Base-by-base conservation (phyloP, 2,888 invertebrate genomes). In the Cerastis rubricosa region DNA sequence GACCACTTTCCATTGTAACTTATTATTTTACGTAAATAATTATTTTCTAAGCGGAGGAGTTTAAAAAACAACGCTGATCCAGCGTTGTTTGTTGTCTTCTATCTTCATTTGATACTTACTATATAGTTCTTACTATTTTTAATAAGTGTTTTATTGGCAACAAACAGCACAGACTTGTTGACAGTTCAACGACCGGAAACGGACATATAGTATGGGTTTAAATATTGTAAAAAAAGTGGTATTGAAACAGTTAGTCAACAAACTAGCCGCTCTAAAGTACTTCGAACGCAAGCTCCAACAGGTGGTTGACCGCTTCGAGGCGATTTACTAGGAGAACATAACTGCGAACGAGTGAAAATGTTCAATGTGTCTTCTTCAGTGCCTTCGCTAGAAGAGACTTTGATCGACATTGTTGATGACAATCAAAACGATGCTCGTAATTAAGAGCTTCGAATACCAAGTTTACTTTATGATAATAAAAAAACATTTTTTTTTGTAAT, bases 251-350 rank as follows among this genome's bases (percentile, higher is more conserved):
- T 35, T 35, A 35, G 12, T 47, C 1, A 47, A 40, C 6, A n/a
- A n/a, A 67, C 8, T 12, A 19, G 14, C 9, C 40, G 2, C 29
- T 29, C n/a, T 4, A 29, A 35, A 67, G 47, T n/a, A 17, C 22
- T 45, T 45, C 14, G 0, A 47, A 25, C 12, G 29, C 59, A 17
- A 29, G 29, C 43, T 59, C 19, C 40, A 68, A 71, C 80, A 71
- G n/a, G 71, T 76, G 63, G 70, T 77, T 70, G 70, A 64, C 54
- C 54, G 54, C 19, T 70, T 29, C 63, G 63, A 70, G 63, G 77
- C 17, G 68, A 57, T 0, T 35, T 54, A 81, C 81, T 71, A 81
- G 76, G 71, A n/a, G 35, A 65, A 51, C 68, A 81, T 76, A 54
- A 69, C 65, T 22, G 17, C 3, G 35, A 61, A 70, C 14, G 4